Base-by-base conservation (phyloP, 2,888 invertebrate genomes). In the Melinopterus prodromus region DNA sequence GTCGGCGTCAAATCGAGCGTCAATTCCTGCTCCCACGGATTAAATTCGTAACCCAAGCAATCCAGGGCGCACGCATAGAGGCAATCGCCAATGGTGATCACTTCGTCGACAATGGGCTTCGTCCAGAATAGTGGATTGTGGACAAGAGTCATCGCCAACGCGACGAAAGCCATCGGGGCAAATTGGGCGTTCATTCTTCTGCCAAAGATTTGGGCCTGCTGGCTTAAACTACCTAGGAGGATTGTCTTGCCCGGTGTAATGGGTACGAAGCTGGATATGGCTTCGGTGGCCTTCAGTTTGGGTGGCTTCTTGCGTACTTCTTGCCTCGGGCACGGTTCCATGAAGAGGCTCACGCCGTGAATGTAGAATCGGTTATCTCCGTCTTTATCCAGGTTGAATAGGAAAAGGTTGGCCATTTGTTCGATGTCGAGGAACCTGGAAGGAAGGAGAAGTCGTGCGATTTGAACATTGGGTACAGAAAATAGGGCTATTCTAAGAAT, bases 121-220 rank as follows among this genome's bases (percentile, higher is more conserved):
- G 92, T 91, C 94, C 94, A 94, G 5, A 91, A 89, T 74, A 90
- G 90, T 0, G 93, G 90, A 6, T 91, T 90, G 7, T 93, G 91
- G 0, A 93, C 86, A 82, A 91, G 89, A 0, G 92, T 90, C 93
- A 93, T 93, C 16, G 92, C 92, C 0, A 92, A 88, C 0, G 91
- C 90, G 0, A 92, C 91, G 0, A 93, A 86, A 0, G 93, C 92
- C 0, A 91, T 91, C 6, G 91, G 91, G 0, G 93, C 89, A 0
- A 92, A 92, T 79, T 93, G 92, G 0, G 90, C 88, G 0, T 91
- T 86, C 0, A 90, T 85, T 35, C 90, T 91, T 70, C 91, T 89
- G 0, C 89, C 90, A 86, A 93, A 93, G 81, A 91, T 91, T 75
- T 81, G 82, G 79, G 89, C 87, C 80, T 93, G 91, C 0, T 89